phyloP scores from a whole-genome alignment of 2,888 invertebrate species.

The Macrostomum cliftonense region DNA sequence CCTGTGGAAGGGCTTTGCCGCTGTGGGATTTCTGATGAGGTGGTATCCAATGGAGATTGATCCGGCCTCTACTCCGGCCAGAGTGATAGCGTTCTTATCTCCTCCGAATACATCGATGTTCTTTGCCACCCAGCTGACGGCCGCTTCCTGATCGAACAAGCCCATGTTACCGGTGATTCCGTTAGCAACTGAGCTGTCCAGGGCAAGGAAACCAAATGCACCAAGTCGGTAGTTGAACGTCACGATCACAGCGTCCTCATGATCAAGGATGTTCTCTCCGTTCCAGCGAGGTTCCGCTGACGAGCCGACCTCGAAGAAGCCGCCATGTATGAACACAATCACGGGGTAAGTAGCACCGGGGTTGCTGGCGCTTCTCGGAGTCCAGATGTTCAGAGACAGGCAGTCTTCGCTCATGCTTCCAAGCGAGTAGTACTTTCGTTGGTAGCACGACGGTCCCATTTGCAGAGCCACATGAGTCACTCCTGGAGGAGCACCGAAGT shows the following conservation, averaged over 20 bases:
- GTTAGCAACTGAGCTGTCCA: background rate
- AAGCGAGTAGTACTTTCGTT: slow-evolving; percentile 87
- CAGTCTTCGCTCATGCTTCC: slow-evolving; percentile 74
- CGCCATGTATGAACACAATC: no score
- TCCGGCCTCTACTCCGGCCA: background rate
- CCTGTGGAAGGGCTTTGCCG: no score
- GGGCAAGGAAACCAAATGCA: background rate
- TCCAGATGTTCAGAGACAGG: slow-evolving; percentile 80
- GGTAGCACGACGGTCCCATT: no score
- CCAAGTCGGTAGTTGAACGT: background rate
- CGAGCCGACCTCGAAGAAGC: no score
- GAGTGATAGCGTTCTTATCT: background rate
- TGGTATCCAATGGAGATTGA: background rate
- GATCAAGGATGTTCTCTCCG: no score
- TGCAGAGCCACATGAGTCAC: no score
- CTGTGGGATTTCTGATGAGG: no score
- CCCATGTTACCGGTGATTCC: background rate
- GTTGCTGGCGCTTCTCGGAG: slow-evolving; percentile 43
- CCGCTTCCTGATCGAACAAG: background rate
- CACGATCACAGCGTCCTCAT: no score
- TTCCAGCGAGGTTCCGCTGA: no score
- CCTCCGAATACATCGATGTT: background rate
- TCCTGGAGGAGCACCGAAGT: no score
- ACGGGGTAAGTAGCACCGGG: no score
- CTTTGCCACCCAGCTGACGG: background rate